phyloP scores from a whole-genome alignment of 2,888 invertebrate genomes.

The Campoplex capitator region DNA sequence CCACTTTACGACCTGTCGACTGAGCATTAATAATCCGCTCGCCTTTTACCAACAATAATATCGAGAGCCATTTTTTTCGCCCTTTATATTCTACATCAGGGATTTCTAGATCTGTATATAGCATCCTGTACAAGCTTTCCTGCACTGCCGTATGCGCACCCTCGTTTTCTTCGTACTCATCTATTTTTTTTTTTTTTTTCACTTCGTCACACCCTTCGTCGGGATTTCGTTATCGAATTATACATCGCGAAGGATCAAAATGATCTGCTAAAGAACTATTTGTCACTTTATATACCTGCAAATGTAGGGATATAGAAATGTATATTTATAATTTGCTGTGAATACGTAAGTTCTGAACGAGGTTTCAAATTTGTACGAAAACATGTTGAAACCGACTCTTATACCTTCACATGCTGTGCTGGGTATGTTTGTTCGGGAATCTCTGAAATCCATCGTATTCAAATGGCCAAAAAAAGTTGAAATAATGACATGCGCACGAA shows the following conservation, averaged over 20 bases:
- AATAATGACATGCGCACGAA: neutral
- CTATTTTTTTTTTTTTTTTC: conserved; percentile 38
- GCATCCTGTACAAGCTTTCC: conserved; percentile 41
- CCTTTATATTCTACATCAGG: conserved; percentile 53
- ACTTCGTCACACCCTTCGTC: conserved; percentile 45
- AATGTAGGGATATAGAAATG: neutral
- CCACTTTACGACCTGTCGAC: conserved; percentile 81
- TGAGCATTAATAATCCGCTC: conserved; percentile 79
- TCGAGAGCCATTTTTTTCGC: conserved; percentile 67
- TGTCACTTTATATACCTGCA: conserved; percentile 53
- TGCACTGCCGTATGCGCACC: conserved; percentile 45
- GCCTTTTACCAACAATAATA: conserved; percentile 73
- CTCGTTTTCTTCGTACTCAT: conserved; percentile 25
- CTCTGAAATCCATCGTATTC: neutral
- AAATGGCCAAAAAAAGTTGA: too few species aligned
- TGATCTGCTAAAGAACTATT: conserved; percentile 60
- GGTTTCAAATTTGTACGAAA: neutral
- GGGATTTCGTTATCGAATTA: conserved; percentile 65
- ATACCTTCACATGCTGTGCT: neutral
- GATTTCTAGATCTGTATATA: conserved; percentile 40
- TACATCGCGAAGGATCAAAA: conserved; percentile 56
- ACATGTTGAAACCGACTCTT: neutral
- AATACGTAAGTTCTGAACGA: conserved; percentile 37
- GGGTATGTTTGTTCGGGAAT: neutral
- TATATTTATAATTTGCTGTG: neutral